Percentiles rank a stretch among this genome's conserved stretches.
phyloP scores from a whole-genome alignment of 2,797 vertebrate genomes.

The Pangasius macronema region DNA sequence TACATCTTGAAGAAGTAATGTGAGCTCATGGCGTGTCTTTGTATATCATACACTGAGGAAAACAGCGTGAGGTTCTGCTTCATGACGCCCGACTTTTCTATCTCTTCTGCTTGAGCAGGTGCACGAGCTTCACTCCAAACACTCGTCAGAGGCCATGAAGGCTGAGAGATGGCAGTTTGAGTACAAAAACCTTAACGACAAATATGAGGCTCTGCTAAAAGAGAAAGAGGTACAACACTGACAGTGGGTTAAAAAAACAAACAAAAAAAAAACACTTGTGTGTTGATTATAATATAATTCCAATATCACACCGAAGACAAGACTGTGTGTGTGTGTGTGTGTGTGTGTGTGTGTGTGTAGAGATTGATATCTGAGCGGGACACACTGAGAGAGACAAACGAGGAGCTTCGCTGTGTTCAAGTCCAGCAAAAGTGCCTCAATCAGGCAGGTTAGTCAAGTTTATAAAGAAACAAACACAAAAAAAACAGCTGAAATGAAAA shows the following conservation, averaged over 20 bases:
- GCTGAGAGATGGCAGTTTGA: conserved; percentile 93
- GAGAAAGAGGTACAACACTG: conserved; percentile 82
- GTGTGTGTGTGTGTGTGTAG: conserved; percentile 62
- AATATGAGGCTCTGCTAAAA: conserved; percentile 81
- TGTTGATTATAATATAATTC: not conserved
- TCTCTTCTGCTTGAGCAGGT: conserved; percentile 67
- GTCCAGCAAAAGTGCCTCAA: conserved; percentile 80
- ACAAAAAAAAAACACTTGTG: not conserved
- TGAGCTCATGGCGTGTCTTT: not conserved
- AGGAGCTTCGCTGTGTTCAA: conserved; percentile 86
- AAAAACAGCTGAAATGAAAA: not conserved
- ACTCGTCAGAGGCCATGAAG: conserved; percentile 84
- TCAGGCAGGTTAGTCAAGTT: conserved; percentile 75
- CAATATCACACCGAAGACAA: not conserved
- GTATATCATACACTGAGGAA: not conserved
- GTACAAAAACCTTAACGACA: conserved; percentile 86
- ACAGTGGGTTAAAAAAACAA: not conserved
- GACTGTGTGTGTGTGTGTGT: not conserved
- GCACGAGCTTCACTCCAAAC: conserved; percentile 83
- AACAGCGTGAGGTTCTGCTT: not conserved
- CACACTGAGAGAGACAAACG: conserved; percentile 85
- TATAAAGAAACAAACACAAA: not conserved
- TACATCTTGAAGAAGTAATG: not conserved
- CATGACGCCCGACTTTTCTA: not conserved
- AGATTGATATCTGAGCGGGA: conserved; percentile 83